Base-by-base conservation (phyloP, 2,888 invertebrate species). In the Candidula unifasciata region DNA sequence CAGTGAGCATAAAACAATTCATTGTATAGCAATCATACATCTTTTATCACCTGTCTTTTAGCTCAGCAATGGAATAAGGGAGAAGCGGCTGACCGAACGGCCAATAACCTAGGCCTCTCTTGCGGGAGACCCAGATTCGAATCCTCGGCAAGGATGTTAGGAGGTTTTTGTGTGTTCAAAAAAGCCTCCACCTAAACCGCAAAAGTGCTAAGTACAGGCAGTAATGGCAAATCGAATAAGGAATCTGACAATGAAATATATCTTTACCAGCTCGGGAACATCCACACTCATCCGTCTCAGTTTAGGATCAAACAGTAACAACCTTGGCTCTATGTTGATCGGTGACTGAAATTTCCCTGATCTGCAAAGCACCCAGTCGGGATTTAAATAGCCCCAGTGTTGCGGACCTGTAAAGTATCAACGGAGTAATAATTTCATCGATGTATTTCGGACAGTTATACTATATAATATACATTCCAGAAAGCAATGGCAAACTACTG, bases 331-430 rank as follows among this genome's bases (percentile, higher is more conserved):
- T 92, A 99, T 95, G 95, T 99, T 98, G 93, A 99, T 97, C 68
- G 99, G 99, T 52, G 98, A 98, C 95, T 99, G 99, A 91, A 98
- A 96, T 91, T 98, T 96, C 86, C 99, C 99, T 93, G 97, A 97
- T 95, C 97, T 97, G 95, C 99, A 99, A 89, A 99, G 95, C 90
- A 97, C 96, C 99, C 99, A 99, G 94, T 98, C 98, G 76, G 98
- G 98, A 95, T 99, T 98, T 94, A 99, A 97, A 90, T 98, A 95
- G 86, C 99, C 99, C 99, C 99, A 99, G 95, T 98, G 98, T 87
- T 97, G 97, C 82, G 99, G 82, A 52, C 76, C 82, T 82, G 77
- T 30, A 54, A 21, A 97, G 97, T 83, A 99, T 18, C 3, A 33
- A 13, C 5, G 18, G 6, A 52, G 27, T 8, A 1, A 69, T 6